Evolutionary conservation across 2,888 invertebrate species (phyloP).

Genomic region (Tridacna gigas): DNA sequence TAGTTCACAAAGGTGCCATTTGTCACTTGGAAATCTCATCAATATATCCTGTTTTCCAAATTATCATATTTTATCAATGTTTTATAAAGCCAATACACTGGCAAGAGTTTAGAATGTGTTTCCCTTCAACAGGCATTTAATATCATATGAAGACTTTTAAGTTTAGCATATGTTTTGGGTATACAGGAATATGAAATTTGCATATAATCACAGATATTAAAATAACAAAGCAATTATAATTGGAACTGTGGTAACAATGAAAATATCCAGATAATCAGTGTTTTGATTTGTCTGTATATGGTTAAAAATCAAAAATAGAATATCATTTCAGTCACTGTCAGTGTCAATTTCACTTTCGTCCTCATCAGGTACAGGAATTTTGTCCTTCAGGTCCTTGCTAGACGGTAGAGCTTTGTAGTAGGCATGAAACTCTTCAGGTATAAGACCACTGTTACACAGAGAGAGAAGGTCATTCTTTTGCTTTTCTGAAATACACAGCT

Average conservation of each 20-base stretch:
- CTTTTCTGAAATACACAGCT: conserved; percentile 9
- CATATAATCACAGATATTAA: not conserved
- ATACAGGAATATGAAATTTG: not conserved
- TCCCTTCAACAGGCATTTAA: not conserved
- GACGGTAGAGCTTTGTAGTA: no score
- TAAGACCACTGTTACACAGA: conserved; percentile 2
- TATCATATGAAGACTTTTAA: not conserved
- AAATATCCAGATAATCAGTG: not conserved
- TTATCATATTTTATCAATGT: not conserved
- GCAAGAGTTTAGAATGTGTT: not conserved
- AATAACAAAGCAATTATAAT: not conserved
- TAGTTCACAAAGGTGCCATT: conserved; percentile 18
- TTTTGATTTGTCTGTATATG: not conserved
- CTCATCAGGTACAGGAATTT: conserved; percentile 11
- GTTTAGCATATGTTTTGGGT: not conserved
- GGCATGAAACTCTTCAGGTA: conserved; percentile 25
- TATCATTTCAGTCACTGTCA: not conserved
- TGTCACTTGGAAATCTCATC: no score
- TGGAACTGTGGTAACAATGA: no score
- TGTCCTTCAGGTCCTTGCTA: no score
- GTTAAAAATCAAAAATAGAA: no score
- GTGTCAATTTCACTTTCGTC: conserved; percentile 7
- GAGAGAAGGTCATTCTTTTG: conserved; percentile 42
- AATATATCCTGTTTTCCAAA: not conserved
- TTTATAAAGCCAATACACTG: not conserved